phyloP scores from a whole-genome alignment of 2,888 invertebrate genomes.

The Eupithecia subumbrata region DNA sequence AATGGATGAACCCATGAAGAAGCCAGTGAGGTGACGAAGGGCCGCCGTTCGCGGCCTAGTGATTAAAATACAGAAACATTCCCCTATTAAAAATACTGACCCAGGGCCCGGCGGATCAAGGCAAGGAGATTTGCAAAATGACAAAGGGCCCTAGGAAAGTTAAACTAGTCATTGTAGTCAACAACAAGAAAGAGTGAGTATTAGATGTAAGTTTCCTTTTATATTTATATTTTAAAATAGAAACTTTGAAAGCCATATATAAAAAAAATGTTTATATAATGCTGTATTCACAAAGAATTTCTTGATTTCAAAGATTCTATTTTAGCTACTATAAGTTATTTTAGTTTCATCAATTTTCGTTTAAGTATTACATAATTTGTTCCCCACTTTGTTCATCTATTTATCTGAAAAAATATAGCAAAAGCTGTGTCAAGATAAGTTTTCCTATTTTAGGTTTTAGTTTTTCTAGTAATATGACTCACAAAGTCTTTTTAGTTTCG shows the following conservation, averaged over 20 bases:
- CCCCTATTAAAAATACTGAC: constrained; percentile 79
- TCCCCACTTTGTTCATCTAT: not conserved
- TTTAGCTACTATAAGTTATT: not conserved
- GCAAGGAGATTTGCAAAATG: constrained; percentile 82
- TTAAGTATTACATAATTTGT: not conserved
- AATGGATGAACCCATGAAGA: constrained; percentile 52
- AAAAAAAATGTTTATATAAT: not conserved
- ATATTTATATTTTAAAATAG: constrained; percentile 14
- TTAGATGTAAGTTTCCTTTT: constrained; percentile 33
- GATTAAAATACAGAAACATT: constrained; percentile 72
- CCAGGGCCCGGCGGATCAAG: constrained; percentile 78
- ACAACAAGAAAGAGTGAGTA: constrained; percentile 85
- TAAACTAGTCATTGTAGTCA: constrained; percentile 84
- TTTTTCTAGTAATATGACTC: not conserved
- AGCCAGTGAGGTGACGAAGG: constrained; percentile 74
- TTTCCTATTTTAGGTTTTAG: not conserved
- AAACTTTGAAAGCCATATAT: not conserved
- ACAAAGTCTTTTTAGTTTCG: not conserved
- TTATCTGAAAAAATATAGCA: not conserved
- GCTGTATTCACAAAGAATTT: not conserved
- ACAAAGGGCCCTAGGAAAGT: constrained; percentile 85
- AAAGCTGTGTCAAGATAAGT: not conserved
- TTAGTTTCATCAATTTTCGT: not conserved
- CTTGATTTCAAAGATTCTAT: constrained; percentile 2
- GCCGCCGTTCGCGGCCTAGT: constrained; percentile 68